Evolutionary conservation across 1,140 invertebrate species (phyloP), one percentile per base, ranked within the genome.

Genomic region (Ceratosolen fusciceps): DNA sequence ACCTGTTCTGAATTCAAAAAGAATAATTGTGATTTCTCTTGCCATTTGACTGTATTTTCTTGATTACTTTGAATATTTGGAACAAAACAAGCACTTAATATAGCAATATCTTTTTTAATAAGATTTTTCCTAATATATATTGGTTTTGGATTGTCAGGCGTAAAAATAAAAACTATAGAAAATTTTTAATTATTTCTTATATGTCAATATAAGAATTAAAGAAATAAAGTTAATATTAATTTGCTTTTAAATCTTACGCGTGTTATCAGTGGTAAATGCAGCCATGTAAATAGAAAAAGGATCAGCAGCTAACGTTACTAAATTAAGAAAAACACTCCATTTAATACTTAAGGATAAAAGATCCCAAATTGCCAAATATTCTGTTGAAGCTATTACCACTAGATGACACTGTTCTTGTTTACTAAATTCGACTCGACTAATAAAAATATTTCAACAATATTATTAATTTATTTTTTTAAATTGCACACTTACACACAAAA

Each of bases 281-380:
- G 94, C 93, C 90, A 95, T 93, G 52, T 93, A 90, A 54, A 91
- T 92, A 21, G 93, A 93, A 8, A 91, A 85, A 21, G 92, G 91
- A 90, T 96, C 95, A 54, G 91, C 84, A 31, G 92, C 82, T 34
- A 95, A 85, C 56, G 90, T 87, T 19, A 87, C 83, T 1, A 92
- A 85, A 56, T 89, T 87, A 47, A 95, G 83, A 4, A 91, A 88
- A 49, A 95, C 91, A 80, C 91, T 91, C 91, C 93, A 93, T 9
- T 90, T 87, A 56, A 95, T 81, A 8, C 91, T 91, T 2, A 95
- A 90, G 2, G 93, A 93, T 70, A 95, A 87, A 34, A 96, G 86
- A 90, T 95, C 93, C 95, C 95, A 96, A 10, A 94, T 93, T 39
- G 91, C 90, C 2, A 96, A 83, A 74, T 92, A 90, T 47, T 90